Evolutionary conservation across 2,113 vertebrate genomes (phyloP).

Genomic region (Aldabrachelys gigantea): DNA sequence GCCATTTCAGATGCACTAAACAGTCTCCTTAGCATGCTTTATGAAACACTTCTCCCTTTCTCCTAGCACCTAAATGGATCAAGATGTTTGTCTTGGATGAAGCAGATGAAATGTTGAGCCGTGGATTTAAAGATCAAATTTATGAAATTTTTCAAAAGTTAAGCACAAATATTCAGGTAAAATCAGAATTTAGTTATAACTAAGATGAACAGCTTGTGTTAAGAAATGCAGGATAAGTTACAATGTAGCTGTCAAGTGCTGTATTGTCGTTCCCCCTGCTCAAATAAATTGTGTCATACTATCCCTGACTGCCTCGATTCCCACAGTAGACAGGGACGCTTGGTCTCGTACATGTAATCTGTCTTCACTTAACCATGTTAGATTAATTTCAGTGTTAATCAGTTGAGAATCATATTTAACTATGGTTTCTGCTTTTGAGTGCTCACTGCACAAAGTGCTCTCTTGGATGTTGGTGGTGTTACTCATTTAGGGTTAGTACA

Average conservation of each 20-base stretch:
- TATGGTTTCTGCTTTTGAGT: not conserved
- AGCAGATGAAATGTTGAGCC: slow-evolving; percentile 99
- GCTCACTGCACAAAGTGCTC: not conserved
- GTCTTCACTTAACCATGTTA: not conserved
- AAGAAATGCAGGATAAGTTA: not conserved
- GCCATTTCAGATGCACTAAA: not conserved
- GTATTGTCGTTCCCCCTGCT: slow-evolving; percentile 46
- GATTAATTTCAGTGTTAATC: not conserved
- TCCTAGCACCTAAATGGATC: slow-evolving; percentile 92
- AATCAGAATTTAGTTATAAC: accelerated
- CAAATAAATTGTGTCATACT: slow-evolving; percentile 17
- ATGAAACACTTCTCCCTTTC: accelerated
- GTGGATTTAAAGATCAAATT: slow-evolving; percentile 99
- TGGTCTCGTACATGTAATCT: slow-evolving; percentile 21
- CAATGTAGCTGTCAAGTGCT: not conserved
- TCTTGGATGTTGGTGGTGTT: not conserved
- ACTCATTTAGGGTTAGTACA: not conserved
- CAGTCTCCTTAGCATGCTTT: accelerated
- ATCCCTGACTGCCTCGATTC: slow-evolving; percentile 33
- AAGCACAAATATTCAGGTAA: slow-evolving; percentile 97
- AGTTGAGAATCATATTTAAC: not conserved
- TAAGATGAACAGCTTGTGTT: too few species aligned
- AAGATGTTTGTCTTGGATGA: slow-evolving; percentile 99
- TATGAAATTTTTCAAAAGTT: slow-evolving; percentile 99
- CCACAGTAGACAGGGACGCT: slow-evolving; percentile 31